phyloP scores from a whole-genome alignment of 2,113 vertebrate species.

The human (Homo sapiens) region DNA sequence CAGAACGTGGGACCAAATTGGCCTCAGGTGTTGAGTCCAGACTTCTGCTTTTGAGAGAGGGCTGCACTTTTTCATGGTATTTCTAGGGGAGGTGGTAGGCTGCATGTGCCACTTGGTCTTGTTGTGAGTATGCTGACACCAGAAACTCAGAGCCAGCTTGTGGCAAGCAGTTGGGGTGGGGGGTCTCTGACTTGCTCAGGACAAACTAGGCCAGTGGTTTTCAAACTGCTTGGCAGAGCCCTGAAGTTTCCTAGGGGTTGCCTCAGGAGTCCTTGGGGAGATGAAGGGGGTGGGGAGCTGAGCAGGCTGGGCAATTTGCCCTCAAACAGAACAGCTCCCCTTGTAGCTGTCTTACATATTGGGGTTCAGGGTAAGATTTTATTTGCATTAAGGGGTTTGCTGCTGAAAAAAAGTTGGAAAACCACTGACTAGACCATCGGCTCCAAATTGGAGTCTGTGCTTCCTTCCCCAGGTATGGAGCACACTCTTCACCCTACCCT shows the following conservation, averaged over 20 bases:
- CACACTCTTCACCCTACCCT: conserved; percentile 22
- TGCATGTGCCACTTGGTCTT: conserved; percentile 61
- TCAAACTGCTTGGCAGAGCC: conserved; percentile 71
- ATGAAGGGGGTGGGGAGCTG: not conserved
- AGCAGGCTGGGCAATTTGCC: conserved; percentile 51
- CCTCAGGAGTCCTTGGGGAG: conserved; percentile 67
- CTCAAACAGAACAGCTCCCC: conserved; percentile 64
- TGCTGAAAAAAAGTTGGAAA: conserved; percentile 72
- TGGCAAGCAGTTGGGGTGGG: conserved; percentile 63
- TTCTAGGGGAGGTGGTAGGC: conserved; percentile 58
- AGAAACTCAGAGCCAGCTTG: conserved; percentile 66
- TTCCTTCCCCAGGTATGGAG: conserved; percentile 51
- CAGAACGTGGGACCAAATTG: conserved; percentile 74
- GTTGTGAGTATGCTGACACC: conserved; percentile 49
- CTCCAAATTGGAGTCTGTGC: conserved; percentile 60
- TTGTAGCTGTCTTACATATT: conserved; percentile 70
- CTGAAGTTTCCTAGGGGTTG: conserved; percentile 56
- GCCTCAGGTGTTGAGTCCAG: conserved; percentile 79
- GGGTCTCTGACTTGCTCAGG: conserved; percentile 75
- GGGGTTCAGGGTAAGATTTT: conserved; percentile 80
- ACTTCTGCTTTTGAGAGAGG: conserved; percentile 70
- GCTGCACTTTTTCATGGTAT: conserved; percentile 73
- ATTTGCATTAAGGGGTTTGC: conserved; percentile 75
- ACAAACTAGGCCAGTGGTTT: conserved; percentile 76
- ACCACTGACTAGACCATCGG: conserved; percentile 70